Conservation (phyloP, 2,888 invertebrate species). For the Tridacna gigas region DNA sequence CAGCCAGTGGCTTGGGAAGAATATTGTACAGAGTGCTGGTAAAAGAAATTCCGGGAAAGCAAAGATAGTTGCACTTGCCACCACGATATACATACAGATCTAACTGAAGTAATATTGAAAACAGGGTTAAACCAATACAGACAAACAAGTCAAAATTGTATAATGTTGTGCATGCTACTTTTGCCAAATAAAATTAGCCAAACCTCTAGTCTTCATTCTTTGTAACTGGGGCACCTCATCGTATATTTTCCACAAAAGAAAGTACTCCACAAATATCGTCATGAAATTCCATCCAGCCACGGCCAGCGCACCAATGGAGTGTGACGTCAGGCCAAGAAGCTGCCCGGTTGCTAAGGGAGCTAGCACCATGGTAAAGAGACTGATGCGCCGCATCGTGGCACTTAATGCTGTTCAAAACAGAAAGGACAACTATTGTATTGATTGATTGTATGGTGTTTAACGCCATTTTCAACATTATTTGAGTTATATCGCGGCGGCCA, state of each 20-base stretch:
- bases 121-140: too few relatives aligned
- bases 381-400: constrained; percentile 86
- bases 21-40: too few relatives aligned
- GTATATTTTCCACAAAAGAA: constrained; percentile 85
- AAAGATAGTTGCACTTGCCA: too few relatives aligned
- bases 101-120: too few relatives aligned
- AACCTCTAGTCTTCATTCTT: constrained; percentile 66
- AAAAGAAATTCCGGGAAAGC: too few relatives aligned
- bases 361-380: constrained; percentile 85
- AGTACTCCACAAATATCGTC: constrained; percentile 85
- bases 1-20: too few relatives aligned
- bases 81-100: too few relatives aligned
- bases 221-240: constrained; percentile 83
- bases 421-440: neutral
- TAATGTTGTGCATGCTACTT: neutral
- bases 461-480: too few relatives aligned
- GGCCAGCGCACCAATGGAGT: constrained; percentile 79
- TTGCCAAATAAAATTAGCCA: too few relatives aligned
- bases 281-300: constrained; percentile 85
- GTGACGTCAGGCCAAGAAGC: constrained; percentile 83
- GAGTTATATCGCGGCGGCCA: too few relatives aligned
- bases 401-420: constrained; percentile 84
- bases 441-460: too few relatives aligned
- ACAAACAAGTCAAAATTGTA: too few relatives aligned
- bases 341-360: constrained; percentile 86